phyloP scores from a whole-genome alignment of 2,113 vertebrate genomes.

The Vombatus ursinus region DNA sequence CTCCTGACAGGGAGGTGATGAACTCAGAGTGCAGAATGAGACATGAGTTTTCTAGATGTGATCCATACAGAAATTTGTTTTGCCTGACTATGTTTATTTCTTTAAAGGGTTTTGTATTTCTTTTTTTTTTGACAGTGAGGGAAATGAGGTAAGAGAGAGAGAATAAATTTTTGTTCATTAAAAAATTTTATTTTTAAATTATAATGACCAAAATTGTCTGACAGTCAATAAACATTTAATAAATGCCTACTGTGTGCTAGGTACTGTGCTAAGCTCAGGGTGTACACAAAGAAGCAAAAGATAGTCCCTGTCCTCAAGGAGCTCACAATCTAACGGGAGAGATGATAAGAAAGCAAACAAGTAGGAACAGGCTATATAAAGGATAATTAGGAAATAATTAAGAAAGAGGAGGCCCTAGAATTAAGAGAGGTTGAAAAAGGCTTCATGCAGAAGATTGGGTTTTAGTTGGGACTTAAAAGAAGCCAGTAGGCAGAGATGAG shows the following conservation, averaged over 20 bases:
- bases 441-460: neutral
- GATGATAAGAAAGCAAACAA: neutral
- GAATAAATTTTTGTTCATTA: neutral
- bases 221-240: neutral
- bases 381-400: neutral
- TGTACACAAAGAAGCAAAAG: neutral
- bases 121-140: neutral
- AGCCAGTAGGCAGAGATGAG: neutral
- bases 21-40: neutral
- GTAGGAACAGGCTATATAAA: neutral
- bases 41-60: neutral
- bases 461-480: neutral
- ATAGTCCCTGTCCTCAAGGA: neutral
- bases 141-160: neutral
- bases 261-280: neutral
- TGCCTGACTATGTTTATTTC: neutral
- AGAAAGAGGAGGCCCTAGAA: neutral
- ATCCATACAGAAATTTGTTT: neutral
- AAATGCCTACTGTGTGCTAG: neutral
- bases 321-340: neutral
- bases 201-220: neutral
- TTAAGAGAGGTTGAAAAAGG: neutral
- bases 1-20: neutral
- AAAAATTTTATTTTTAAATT: neutral
- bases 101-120: neutral